Conservation (phyloP, 2,113 vertebrate species). For the Corythaeola cristata region DNA sequence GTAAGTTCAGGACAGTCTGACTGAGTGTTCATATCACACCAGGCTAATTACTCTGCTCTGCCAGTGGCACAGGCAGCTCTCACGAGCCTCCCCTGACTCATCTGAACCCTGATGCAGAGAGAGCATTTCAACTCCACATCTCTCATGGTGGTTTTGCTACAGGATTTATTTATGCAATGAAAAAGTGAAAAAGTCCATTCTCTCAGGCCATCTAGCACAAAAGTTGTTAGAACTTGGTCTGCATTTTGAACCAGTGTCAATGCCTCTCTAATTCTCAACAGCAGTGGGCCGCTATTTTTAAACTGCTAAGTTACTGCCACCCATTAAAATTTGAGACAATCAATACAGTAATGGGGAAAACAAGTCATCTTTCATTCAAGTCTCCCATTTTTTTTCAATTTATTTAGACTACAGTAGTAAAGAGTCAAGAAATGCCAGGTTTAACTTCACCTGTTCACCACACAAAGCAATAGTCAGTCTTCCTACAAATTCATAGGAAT, state of each 20-base stretch:
- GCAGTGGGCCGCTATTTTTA: background rate
- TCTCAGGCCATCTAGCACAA: background rate
- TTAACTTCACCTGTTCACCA: background rate
- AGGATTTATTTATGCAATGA: background rate
- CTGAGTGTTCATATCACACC: fast-evolving
- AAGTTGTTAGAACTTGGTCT: background rate
- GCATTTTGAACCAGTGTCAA: background rate
- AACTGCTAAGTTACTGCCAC: background rate
- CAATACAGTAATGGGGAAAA: background rate
- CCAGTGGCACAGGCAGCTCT: background rate
- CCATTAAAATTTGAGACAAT: background rate
- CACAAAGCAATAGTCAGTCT: background rate
- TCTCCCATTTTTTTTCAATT: background rate
- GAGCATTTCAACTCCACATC: background rate
- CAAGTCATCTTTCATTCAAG: background rate
- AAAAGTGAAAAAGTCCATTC: background rate
- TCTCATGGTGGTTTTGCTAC: background rate
- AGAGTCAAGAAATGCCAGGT: background rate
- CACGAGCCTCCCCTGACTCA: background rate
- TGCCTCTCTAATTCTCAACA: background rate
- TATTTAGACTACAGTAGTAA: background rate
- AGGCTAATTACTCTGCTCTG: background rate
- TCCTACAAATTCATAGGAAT: background rate
- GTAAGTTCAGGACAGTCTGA: background rate
- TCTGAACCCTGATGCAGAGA: background rate